phyloP scores from a whole-genome alignment of 2,113 vertebrate genomes.

The Danionella cerebrum region DNA sequence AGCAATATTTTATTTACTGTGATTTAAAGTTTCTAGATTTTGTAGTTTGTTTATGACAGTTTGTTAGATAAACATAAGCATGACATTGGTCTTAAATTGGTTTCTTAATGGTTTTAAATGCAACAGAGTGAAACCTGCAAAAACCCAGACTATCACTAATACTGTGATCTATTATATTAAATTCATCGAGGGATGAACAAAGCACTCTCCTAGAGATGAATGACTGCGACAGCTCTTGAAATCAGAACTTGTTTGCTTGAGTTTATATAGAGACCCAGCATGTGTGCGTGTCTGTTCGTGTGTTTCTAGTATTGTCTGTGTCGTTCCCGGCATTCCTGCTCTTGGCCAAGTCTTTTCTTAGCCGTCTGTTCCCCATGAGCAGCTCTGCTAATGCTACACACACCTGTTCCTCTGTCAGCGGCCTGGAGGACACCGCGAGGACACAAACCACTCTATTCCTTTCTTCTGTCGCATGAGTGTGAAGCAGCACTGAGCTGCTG shows the following conservation, averaged over 20 bases:
- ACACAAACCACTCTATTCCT: constrained; percentile 10
- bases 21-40: too few species aligned
- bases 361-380: constrained; percentile 44
- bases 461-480: neutral
- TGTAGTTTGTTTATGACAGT: too few species aligned
- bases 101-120: too few species aligned
- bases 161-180: too few species aligned
- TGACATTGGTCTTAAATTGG: too few species aligned
- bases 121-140: too few species aligned
- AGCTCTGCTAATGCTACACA: constrained; percentile 52
- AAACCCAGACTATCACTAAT: too few species aligned
- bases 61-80: too few species aligned
- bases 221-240: too few species aligned
- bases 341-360: constrained; percentile 45
- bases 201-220: neutral
- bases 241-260: neutral
- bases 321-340: constrained; percentile 17
- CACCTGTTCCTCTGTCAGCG: constrained; percentile 52
- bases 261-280: neutral
- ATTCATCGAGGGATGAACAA: too few species aligned
- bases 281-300: constrained; percentile 3
- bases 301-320: neutral
- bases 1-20: too few species aligned
- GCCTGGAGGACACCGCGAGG: constrained; percentile 47
- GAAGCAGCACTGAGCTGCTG: too few species aligned